Base-by-base conservation (phyloP, 2,797 vertebrate genomes). In the Dermochelys coriacea region DNA sequence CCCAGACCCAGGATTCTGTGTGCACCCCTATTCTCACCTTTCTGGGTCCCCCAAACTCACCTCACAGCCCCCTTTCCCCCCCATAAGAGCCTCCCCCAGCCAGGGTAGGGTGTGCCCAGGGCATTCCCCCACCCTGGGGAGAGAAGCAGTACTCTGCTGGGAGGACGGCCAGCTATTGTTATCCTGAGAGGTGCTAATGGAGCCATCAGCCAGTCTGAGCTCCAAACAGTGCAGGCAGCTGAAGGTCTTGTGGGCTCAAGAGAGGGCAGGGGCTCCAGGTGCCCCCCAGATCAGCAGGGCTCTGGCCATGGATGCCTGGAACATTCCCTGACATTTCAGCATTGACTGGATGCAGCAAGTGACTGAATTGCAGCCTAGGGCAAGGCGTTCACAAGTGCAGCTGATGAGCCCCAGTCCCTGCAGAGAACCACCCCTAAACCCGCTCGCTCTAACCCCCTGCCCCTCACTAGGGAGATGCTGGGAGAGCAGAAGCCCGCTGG, bases 361-460 rank as follows among this genome's bases (percentile, higher is more conserved):
- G 55, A 57, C 55, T 2, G 2, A 29, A 29, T 12, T 57, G 10
- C 55, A 57, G 55, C 25, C 55, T 54, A 23, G 54, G 54, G 1
- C 23, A 2, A 27, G 21, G 54, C 29, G 31, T 34, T 8, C 31
- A 3, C 55, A 12, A 29, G 55, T 10, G 4, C 27, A 57, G 55
- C 55, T 27, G 3, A 29, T 11, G 12, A 34, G 15, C 59, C 31
- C 31, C 49, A 3, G 49, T 49, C 23, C 54, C 8, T 3, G 54
- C 23, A 18, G 54, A 55, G 54, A 55, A 25, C 52, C 21, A 25
- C 15, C 61, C 14, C 34, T 9, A 10, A n/a, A 64, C 61, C 8
- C 34, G 4, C 34, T n/a, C 34, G 0, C 15, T 9, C 31, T 59
- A 2, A 15, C 59, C 12, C 59, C 14, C 3, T 2, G 29, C 31